Evolutionary conservation across 23 tunicate genomes (phyloP).

Genomic region (Corella eumyota): DNA sequence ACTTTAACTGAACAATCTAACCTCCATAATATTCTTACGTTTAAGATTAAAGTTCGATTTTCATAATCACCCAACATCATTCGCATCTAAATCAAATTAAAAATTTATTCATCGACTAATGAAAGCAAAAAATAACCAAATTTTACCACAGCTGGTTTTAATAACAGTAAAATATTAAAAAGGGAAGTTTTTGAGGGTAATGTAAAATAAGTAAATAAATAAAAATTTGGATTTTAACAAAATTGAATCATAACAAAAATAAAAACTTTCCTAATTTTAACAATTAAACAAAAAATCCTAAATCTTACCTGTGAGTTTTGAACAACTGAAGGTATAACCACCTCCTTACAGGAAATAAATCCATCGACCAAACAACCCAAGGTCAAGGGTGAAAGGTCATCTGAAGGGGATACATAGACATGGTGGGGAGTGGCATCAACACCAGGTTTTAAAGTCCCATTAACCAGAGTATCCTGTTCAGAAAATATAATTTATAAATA

Average conservation of each 20-base stretch:
- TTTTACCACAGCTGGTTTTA: not conserved
- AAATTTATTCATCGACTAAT: not conserved
- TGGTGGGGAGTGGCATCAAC: constrained; percentile 82
- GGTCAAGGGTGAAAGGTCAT: constrained; percentile 13
- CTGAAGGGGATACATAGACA: constrained; percentile 18
- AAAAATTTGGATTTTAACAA: no score
- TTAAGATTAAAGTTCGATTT: constrained; percentile 44
- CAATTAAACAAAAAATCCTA: no score
- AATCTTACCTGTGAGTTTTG: constrained; percentile 70
- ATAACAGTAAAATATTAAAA: no score
- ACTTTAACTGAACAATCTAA: constrained; percentile 67
- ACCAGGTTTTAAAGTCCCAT: constrained; percentile 74
- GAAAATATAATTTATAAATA: not conserved
- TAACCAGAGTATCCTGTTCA: constrained; percentile 44
- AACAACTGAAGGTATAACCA: constrained; percentile 37
- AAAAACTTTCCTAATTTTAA: no score
- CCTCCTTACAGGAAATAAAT: constrained; percentile 70
- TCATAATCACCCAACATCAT: constrained; percentile 62
- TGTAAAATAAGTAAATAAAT: no score
- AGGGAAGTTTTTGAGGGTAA: no score
- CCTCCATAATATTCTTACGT: constrained; percentile 81
- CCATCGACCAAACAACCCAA: constrained; percentile 70
- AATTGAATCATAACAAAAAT: no score
- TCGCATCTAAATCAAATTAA: constrained; percentile 61
- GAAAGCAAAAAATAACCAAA: not conserved